Conservation (phyloP, 2,888 invertebrate genomes). For the Lasioglossum malachurum region DNA sequence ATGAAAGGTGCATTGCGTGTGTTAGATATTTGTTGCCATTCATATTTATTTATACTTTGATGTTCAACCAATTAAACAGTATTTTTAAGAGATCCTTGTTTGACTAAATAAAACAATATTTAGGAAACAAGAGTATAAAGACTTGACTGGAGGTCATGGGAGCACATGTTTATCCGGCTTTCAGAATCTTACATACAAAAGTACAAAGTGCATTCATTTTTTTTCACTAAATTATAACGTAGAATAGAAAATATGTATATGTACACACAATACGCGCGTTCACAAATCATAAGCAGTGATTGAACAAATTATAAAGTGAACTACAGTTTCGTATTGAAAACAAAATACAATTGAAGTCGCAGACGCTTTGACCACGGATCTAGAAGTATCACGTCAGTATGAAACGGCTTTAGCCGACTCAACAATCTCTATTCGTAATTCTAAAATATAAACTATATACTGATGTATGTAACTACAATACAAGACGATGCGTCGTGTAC, state of each 20-base stretch:
- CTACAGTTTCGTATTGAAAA: constrained; percentile 6
- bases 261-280: constrained; percentile 30
- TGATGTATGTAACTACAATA: constrained; percentile 61
- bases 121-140: neutral
- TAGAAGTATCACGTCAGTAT: constrained; percentile 51
- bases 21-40: neutral
- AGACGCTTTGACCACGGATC: constrained; percentile 42
- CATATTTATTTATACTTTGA: neutral
- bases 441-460: constrained; percentile 68
- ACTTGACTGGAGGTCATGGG: constrained; percentile 7
- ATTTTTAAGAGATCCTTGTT: neutral
- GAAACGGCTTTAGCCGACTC: constrained; percentile 33
- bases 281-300: neutral
- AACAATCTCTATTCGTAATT: constrained; percentile 63
- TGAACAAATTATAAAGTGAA: neutral
- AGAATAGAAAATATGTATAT: constrained; percentile 22
- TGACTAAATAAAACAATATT: neutral
- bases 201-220: constrained; percentile 68
- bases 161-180: constrained; percentile 17
- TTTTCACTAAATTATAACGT: constrained; percentile 52
- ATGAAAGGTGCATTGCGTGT: neutral
- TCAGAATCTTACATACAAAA: constrained; percentile 68
- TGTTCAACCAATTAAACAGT: constrained; percentile 7
- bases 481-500: constrained; percentile 42
- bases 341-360: constrained; percentile 15